Conservation (phyloP, 2,888 invertebrate genomes). For the Chironomus riparius region DNA sequence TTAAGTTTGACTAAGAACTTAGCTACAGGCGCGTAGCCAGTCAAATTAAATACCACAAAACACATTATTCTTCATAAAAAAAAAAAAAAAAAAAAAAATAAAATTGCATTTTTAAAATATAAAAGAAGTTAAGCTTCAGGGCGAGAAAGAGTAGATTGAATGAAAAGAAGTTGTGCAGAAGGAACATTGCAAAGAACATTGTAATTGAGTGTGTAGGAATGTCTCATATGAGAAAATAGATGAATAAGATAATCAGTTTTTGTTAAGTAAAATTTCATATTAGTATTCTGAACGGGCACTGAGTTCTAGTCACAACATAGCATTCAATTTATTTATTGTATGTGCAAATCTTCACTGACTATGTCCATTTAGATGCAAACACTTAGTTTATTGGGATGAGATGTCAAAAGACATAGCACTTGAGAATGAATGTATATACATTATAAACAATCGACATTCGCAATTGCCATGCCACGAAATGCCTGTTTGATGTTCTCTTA, state of each 20-base stretch:
- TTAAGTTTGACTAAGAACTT: no score
- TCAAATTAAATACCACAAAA: not conserved
- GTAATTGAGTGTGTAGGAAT: constrained; percentile 11
- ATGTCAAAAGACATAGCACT: constrained; percentile 13
- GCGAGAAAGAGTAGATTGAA: not conserved
- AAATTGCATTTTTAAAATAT: not conserved
- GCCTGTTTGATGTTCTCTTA: not conserved
- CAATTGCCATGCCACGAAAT: not conserved
- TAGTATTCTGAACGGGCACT: no score
- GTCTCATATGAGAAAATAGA: not conserved
- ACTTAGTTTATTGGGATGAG: not conserved
- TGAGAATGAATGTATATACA: not conserved
- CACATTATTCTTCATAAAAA: not conserved
- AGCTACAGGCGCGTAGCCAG: no score
- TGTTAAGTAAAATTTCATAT: no score
- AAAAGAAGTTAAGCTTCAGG: not conserved
- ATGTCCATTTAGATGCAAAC: constrained; percentile 2
- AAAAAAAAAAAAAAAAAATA: no score
- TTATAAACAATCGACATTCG: not conserved
- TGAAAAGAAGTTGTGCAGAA: not conserved
- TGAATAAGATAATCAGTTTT: not conserved
- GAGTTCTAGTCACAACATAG: no score
- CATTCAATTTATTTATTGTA: constrained; percentile 4
- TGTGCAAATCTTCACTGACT: constrained; percentile 6
- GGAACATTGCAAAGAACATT: not conserved